Base-by-base conservation (phyloP, 2,797 vertebrate genomes). In the Pseudomugil tenellus region DNA sequence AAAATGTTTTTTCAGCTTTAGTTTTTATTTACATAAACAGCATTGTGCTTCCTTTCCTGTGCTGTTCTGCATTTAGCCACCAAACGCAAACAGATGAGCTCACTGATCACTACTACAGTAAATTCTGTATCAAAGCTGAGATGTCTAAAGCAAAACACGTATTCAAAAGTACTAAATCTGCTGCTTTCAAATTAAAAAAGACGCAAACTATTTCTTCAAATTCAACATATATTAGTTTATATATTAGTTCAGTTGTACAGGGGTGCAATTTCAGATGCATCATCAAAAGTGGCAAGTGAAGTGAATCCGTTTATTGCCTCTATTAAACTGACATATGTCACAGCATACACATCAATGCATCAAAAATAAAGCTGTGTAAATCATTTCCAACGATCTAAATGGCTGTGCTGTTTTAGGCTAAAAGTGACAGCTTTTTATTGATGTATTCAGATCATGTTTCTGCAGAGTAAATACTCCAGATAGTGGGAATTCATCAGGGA, bases 401-500 rank as follows among this genome's bases (percentile, higher is more conserved):
- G 2, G 17, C 64, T 55, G 59, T 58, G 68, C 72, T 77, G 73
- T 84, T 81, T 87, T 80, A 58, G 64, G 71, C 60, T 57, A 81
- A 80, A 86, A 58, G 58, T n/a, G 62, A 78, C 79, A 86, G 67
- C 68, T n/a, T 68, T 86, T 89, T 81, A 91, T 92, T 92, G 90
- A 88, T 89, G 90, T 82, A 86, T 87, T 89, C 77, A 21, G 73
- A 68, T 73, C 77, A 74, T 59, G 26, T 70, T 67, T 69, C 72
- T 75, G 74, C 79, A 73, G 84, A 80, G 78, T 87, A 89, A 90
- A 91, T 90, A 86, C 83, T 89, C 70, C 55, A 81, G 88, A 91
- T 91, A 88, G 80, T 81, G 71, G 66, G 56, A 80, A 82, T 63
- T 81, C 64, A 53, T 74, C 39, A 71, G 54, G 62, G 39, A 57